A percentile compares a stretch with the other conserved stretches of the same genome.
These are phyloP conservation scores for Lissonota sp. DNA, from an alignment of 2,888 invertebrate species.

Conservation along the genomic window DNA sequence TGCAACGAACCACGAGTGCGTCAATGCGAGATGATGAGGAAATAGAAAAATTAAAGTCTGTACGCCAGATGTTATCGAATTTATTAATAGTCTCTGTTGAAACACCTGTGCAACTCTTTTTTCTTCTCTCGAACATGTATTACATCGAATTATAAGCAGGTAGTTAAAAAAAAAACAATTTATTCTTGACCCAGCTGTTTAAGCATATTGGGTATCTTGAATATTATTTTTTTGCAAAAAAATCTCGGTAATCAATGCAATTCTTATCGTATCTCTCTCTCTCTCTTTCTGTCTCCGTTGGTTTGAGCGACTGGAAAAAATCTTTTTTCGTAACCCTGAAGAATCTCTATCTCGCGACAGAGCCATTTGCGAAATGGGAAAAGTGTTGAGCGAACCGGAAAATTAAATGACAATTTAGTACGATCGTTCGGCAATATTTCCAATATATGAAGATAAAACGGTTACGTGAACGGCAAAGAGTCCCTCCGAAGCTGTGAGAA, in stretches of 20 bases:
- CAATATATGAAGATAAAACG: neutral
- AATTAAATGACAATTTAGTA: conserved; percentile 44
- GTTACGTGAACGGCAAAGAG: too few species aligned
- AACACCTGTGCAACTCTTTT: conserved; percentile 31
- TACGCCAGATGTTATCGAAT: conserved; percentile 49
- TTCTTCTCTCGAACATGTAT: neutral
- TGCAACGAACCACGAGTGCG: conserved; percentile 18
- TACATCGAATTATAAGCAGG: neutral
- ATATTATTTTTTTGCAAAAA: conserved; percentile 9
- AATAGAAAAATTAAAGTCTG: conserved; percentile 21
- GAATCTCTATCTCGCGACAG: neutral
- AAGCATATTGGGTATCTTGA: neutral
- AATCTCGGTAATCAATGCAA: conserved; percentile 8
- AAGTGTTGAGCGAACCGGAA: neutral
- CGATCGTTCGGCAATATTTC: neutral
- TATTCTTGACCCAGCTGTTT: neutral
- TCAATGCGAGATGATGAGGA: conserved; percentile 41
- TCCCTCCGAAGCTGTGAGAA: too few species aligned
- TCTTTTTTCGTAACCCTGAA: neutral
- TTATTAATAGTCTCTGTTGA: conserved; percentile 44
- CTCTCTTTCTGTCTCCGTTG: neutral
- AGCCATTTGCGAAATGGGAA: conserved; percentile 4
- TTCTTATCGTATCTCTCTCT: neutral
- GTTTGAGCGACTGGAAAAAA: neutral
- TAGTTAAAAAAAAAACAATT: neutral